Base-by-base conservation (phyloP, 2,113 vertebrate genomes). In the Diphyllodes magnificus region DNA sequence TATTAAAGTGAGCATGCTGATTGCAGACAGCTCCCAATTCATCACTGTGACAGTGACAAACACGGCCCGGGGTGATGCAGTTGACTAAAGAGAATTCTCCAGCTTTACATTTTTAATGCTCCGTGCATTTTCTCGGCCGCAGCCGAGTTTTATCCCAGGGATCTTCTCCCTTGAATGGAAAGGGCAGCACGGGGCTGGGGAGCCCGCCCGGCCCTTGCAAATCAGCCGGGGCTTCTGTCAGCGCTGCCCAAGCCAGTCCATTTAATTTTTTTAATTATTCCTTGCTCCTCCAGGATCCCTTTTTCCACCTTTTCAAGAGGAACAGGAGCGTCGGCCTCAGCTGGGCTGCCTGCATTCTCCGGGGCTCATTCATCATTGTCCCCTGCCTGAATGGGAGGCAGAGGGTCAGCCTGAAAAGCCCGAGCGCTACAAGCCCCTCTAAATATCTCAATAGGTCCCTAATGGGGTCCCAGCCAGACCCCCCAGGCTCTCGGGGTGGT, bases 391-490 rank as follows among this genome's bases (percentile, higher is more conserved):
- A 97, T 97, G 92, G 93, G 95, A 96, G 95, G 88, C 94, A 85
- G 87, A 93, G 95, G 96, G 91, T 97, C 96, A 97, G 89, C 86
- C 96, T 97, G 96, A 93, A 97, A 97, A 96, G 96, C 94, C 65
- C 23, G 60, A 2, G 10, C 10, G 68, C 63, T 79, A 50, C 95
- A 82, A 96, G 63, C 92, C 86, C 92, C 95, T 93, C 93, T 16
- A 86, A 95, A 96, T 50, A 49, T 47, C 93, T 94, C 96, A 96
- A 96, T 78, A 87, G 95, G 31, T 80, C 82, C 95, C 92, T 80
- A 44, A 77, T 75, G 91, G 92, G 90, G 88, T 97, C 89, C 90
- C 95, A 64, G 72, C 65, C 65, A 12, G 92, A 96, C 96, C 89
- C 35, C 97, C 95, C 96, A 94, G 73, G 89, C 84, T 85, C 79